Evolutionary conservation across 1,140 invertebrate genomes (phyloP).

Genomic region (Varroa destructor): DNA sequence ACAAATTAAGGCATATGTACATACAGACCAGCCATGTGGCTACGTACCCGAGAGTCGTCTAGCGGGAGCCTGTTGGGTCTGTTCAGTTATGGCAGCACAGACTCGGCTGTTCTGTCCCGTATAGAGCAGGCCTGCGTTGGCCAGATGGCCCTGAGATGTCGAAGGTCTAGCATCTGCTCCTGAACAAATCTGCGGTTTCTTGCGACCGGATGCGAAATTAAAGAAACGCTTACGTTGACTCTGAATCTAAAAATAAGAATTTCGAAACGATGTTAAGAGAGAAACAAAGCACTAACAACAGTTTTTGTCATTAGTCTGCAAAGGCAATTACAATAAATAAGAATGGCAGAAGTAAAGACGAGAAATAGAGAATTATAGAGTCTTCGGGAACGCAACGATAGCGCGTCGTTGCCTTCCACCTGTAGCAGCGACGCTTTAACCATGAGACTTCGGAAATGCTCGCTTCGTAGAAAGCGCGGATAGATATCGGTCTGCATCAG

Average conservation of each 20-base stretch:
- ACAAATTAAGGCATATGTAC: no score
- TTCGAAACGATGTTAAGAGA: background rate
- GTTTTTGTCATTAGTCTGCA: no score
- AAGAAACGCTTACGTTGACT: constrained; percentile 27
- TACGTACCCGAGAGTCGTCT: constrained; percentile 26
- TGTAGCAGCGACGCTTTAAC: constrained; percentile 49
- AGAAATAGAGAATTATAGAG: no score
- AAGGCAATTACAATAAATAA: no score
- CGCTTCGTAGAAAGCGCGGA: constrained; percentile 83
- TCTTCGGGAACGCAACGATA: no score
- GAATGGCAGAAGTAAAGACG: no score
- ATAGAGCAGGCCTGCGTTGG: constrained; percentile 14
- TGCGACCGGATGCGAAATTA: constrained; percentile 8
- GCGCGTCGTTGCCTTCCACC: background rate
- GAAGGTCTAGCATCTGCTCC: constrained; percentile 7
- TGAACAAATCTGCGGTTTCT: background rate
- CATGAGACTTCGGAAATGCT: constrained; percentile 76
- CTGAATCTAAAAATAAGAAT: background rate
- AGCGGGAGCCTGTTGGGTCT: constrained; percentile 26
- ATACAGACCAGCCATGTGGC: no score
- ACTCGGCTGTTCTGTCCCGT: constrained; percentile 7
- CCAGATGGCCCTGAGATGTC: constrained; percentile 9
- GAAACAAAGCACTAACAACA: no score
- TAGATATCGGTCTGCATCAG: constrained; percentile 97
- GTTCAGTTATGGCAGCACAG: constrained; percentile 18